These are phyloP conservation scores for Tricholaema leucomelas DNA, from an alignment of 2,113 vertebrate genomes.

Conservation along the genomic window DNA sequence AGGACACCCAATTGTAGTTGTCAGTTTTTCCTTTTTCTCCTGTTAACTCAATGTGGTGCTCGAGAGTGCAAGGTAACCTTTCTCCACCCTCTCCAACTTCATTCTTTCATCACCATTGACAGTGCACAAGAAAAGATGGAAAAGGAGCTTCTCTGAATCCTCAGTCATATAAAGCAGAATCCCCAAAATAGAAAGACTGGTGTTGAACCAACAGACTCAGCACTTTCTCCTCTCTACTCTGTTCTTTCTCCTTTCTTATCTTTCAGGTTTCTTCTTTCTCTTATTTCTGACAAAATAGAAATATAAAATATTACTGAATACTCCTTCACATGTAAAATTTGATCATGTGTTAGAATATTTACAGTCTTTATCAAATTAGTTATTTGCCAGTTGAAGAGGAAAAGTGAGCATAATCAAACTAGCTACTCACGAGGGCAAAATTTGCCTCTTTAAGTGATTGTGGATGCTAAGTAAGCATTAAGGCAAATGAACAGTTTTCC, in stretches of 20 bases:
- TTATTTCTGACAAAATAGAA: background rate
- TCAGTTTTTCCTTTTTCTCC: background rate
- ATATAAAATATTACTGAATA: background rate
- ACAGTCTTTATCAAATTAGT: background rate
- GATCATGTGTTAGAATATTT: background rate
- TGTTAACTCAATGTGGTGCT: background rate
- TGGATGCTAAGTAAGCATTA: background rate
- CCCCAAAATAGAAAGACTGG: background rate
- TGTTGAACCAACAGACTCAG: background rate
- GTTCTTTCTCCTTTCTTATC: background rate
- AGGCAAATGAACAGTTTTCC: background rate
- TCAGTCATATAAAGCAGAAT: constrained; percentile 2
- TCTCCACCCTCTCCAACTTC: background rate
- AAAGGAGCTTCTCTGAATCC: constrained; percentile 12
- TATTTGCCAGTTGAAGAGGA: background rate
- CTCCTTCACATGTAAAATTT: background rate
- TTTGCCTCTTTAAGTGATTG: background rate
- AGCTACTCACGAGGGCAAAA: background rate
- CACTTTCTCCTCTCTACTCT: background rate
- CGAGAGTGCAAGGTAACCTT: background rate
- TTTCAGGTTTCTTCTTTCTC: background rate
- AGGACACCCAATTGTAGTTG: constrained; percentile 1
- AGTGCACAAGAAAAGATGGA: background rate
- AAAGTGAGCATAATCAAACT: background rate
- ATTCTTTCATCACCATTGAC: constrained; percentile 1